Evolutionary conservation across 1,140 invertebrate genomes (phyloP).

Genomic region (Hylyphantes graminicola): DNA sequence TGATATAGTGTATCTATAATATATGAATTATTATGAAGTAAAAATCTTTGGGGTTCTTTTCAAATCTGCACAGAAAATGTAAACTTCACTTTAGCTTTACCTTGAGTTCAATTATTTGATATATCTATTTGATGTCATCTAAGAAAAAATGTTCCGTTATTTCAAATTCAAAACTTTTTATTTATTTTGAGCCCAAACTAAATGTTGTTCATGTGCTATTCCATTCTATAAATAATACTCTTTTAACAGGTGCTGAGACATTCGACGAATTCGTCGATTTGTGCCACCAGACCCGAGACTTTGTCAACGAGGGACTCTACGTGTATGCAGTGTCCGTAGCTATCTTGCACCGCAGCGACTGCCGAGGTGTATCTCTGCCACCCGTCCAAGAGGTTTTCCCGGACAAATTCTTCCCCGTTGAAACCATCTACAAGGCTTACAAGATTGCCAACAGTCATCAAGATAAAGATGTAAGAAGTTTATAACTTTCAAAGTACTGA

Average conservation of each 20-base stretch:
- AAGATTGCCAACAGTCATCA: conserved; percentile 29
- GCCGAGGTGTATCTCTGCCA: conserved; percentile 72
- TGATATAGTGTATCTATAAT: too few species aligned
- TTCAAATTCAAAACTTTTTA: not conserved
- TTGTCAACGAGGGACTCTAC: conserved; percentile 54
- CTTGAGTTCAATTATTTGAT: too few species aligned
- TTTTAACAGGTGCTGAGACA: conserved; percentile 41
- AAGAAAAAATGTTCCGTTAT: not conserved
- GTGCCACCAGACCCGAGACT: conserved; percentile 53
- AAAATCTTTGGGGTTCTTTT: too few species aligned
- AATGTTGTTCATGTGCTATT: too few species aligned
- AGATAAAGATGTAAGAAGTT: conserved; percentile 43
- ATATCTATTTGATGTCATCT: too few species aligned
- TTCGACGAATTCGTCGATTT: conserved; percentile 59
- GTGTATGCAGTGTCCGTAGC: conserved; percentile 55
- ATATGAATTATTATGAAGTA: too few species aligned
- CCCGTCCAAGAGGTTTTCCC: conserved; percentile 76
- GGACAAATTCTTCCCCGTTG: conserved; percentile 66
- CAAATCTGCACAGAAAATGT: too few species aligned
- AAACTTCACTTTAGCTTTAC: too few species aligned
- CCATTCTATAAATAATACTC: too few species aligned
- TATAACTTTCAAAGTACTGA: not conserved
- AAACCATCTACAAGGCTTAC: conserved; percentile 44
- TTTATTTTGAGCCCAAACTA: too few species aligned
- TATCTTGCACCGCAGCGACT: conserved; percentile 67